Evolutionary conservation across 2,888 invertebrate species (phyloP), one percentile per base, ranked within the genome.

Genomic region (Oxyteleia sp.): DNA sequence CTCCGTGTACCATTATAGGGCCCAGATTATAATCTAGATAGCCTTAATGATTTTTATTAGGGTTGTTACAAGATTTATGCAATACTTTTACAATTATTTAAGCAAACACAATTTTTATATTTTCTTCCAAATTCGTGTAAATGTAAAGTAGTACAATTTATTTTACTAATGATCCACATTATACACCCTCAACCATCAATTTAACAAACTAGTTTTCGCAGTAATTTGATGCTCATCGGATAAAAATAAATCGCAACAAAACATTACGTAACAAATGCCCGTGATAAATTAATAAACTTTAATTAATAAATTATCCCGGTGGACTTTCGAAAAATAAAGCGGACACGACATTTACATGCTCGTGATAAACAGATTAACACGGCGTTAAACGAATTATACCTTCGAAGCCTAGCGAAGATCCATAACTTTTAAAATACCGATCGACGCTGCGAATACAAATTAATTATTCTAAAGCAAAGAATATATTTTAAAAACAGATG

Each of bases 341-440:
- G 23, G 20, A 47, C 11, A n/a, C n/a, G n/a, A n/a, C n/a, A n/a
- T n/a, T 35, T 18, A 35, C 55, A 4, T 16, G n/a, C 16, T 55
- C n/a, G 13, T 23, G 66, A 66, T 66, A 66, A 66, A 26, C 26
- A 38, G 51, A 51, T 64, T 16, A 53, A 38, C 11, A 15, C 23
- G 43, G n/a, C 49, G 13, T 43, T 26, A 23, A 49, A 66, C 29
- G 16, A 47, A 43, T 47, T 68, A 26, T n/a, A 43, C 47, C 32
- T 11, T 45, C 13, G 8, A 47, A 32, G 4, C 38, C n/a, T 38
- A 2, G 2, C 38, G 38, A 13, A 1, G 8, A 13, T 7, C 13
- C 2, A 13, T 4, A 38, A 38, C n/a, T 38, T 38, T n/a, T n/a
- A 13, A 38, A 38, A 51, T 26, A 23, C 5, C 13, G 5, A 51